Evolutionary conservation across 2,888 invertebrate genomes (phyloP).

Genomic region (Caenorhabditis sulstoni): DNA sequence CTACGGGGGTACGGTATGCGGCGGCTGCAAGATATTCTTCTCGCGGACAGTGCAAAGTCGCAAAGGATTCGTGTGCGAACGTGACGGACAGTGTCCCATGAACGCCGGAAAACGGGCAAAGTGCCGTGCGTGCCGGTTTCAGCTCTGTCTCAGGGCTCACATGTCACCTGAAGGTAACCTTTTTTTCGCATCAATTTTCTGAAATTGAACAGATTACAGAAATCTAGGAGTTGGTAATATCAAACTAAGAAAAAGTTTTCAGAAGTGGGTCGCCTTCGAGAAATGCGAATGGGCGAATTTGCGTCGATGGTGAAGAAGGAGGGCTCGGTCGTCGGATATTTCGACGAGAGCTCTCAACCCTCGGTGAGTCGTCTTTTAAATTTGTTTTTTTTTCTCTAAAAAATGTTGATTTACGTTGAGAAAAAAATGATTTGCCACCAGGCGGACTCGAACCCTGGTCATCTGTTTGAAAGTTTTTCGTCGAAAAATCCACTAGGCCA

Average conservation of each 20-base stretch:
- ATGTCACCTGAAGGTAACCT: constrained; percentile 56
- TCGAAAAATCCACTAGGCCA: constrained; percentile 70
- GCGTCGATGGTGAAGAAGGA: constrained; percentile 46
- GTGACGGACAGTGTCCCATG: constrained; percentile 58
- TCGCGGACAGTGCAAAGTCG: constrained; percentile 46
- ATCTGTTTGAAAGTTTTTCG: constrained; percentile 67
- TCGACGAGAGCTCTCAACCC: constrained; percentile 42
- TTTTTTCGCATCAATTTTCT: neutral
- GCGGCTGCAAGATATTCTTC: constrained; percentile 64
- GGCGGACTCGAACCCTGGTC: constrained; percentile 71
- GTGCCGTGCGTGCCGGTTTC: constrained; percentile 59
- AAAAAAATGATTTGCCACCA: constrained; percentile 60
- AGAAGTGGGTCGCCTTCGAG: constrained; percentile 62
- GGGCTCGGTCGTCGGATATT: constrained; percentile 39
- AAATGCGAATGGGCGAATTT: constrained; percentile 48
- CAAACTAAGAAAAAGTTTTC: neutral
- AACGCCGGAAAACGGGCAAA: constrained; percentile 54
- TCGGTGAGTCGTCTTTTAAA: constrained; percentile 13
- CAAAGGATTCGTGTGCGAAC: constrained; percentile 59
- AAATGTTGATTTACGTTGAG: no score
- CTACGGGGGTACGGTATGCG: constrained; percentile 62
- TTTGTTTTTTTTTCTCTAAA: no score
- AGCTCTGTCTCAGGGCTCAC: constrained; percentile 56
- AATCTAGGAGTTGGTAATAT: no score
- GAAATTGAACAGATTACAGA: no score